Percentiles rank a stretch among this genome's conserved stretches.
These are phyloP conservation scores for Cepphus grylle DNA, from an alignment of 2,113 vertebrate species.

Conservation along the genomic window DNA sequence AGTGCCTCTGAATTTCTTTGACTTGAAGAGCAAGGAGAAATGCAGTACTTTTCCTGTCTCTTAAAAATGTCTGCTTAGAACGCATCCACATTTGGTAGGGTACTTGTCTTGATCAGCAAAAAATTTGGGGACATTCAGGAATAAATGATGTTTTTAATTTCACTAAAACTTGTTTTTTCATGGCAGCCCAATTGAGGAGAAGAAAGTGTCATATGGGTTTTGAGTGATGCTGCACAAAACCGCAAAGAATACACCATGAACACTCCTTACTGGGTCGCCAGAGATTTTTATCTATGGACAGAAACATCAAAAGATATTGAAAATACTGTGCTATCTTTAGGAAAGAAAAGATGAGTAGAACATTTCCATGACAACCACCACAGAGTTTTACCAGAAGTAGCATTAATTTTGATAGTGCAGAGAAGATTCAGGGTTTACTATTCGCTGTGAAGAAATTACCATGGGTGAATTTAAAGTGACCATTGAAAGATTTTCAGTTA, in stretches of 20 bases:
- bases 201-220: background rate
- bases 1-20: background rate
- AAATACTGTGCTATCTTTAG: constrained; percentile 7
- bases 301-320: background rate
- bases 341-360: constrained; percentile 9
- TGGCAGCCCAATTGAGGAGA: background rate
- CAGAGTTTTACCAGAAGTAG: background rate
- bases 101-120: background rate
- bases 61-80: background rate
- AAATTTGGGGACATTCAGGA: background rate
- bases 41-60: background rate
- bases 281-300: background rate
- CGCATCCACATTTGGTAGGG: background rate
- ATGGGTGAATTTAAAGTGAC: background rate
- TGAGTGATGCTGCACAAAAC: background rate
- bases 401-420: background rate
- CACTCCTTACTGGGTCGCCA: background rate
- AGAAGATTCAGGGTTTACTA: background rate
- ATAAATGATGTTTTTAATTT: background rate
- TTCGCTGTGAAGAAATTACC: background rate
- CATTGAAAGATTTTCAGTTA: background rate
- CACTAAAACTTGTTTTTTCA: background rate
- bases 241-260: background rate
- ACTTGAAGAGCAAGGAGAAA: background rate
- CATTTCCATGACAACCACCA: constrained; percentile 53